phyloP scores from a whole-genome alignment of 2,797 vertebrate species.

The Miichthys miiuy region DNA sequence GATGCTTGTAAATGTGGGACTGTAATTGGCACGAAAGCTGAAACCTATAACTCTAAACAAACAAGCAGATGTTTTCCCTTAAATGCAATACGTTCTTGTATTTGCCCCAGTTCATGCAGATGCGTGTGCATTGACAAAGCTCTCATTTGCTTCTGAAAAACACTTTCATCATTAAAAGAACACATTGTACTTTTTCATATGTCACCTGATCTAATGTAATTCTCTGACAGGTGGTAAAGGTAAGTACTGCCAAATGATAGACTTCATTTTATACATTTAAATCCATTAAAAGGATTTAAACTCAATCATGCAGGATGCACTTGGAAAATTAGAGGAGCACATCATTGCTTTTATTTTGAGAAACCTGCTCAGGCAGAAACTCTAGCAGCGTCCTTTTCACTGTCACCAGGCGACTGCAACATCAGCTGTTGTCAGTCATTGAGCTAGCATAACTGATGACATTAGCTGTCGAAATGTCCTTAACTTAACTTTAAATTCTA shows the following conservation, averaged over 20 bases:
- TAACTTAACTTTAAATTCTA: conserved; percentile 17
- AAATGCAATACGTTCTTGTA: background rate
- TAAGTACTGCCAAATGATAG: conserved; percentile 7
- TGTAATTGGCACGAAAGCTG: background rate
- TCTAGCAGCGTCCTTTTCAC: conserved; percentile 2
- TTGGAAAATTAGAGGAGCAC: background rate
- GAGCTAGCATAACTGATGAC: conserved; percentile 30
- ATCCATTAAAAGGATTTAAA: background rate
- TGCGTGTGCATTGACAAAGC: background rate
- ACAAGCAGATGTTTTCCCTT: conserved; percentile 1
- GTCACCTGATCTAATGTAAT: background rate
- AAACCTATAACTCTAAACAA: conserved; percentile 4
- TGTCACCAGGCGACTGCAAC: conserved; percentile 43
- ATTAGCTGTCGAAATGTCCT: conserved; percentile 7
- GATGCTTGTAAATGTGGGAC: background rate
- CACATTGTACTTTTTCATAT: background rate
- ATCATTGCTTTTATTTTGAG: conserved; percentile 23
- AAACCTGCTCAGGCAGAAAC: conserved; percentile 11
- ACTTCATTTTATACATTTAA: background rate
- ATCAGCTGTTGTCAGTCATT: conserved; percentile 31
- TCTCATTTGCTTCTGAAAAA: background rate
- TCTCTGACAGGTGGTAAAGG: background rate
- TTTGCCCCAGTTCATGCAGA: background rate
- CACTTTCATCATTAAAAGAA: background rate
- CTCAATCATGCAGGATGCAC: background rate